Base-by-base conservation (phyloP, 2,888 invertebrate genomes). In the Resseliella maxima region DNA sequence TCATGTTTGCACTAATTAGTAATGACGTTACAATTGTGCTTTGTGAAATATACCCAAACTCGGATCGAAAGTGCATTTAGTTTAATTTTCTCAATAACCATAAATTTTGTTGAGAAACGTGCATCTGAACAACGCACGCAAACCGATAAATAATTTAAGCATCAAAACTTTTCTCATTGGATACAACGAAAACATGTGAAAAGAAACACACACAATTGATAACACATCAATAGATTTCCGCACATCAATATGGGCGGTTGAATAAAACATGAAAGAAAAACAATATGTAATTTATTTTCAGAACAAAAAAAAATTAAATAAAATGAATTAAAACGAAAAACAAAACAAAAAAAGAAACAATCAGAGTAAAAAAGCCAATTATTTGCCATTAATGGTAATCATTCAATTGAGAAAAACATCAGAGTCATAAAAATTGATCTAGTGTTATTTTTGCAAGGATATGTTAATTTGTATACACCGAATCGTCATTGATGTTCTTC, bases 401-500 rank as follows among this genome's bases (percentile, higher is more conserved):
- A n/a, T 8, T 3, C 24, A n/a, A 24, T 24, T 24, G 3, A n/a
- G 5, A 59, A 1, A 3, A 3, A 59, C 24, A 59, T 59, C 24
- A 10, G 59, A n/a, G 59, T 24, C 5, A 15, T 3, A 72, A 72
- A 72, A 59, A 8, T 59, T 59, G 31, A 72, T 72, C 31, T 12
- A 72, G 31, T 72, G 31, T 31, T 27, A 72, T 31, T 72, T 72
- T 72, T 35, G 31, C n/a, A 72, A 72, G 72, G 85, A 85, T 85
- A 85, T 85, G 85, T 46, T 85, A 85, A 85, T 85, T 45, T 85
- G 85, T 21, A 46, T 27, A 46, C 31, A 72, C 72, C 1, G 15
- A 31, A 18, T 3, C 72, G 12, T 31, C 72, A 72, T 72, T 72
- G 72, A 72, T 72, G 72, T 72, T 72, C 86, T 31, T 89, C 88